A percentile compares a stretch with the other conserved stretches of the same genome.
Conservation (phyloP, 2,888 invertebrate genomes). For the Cynaeus angustus region DNA sequence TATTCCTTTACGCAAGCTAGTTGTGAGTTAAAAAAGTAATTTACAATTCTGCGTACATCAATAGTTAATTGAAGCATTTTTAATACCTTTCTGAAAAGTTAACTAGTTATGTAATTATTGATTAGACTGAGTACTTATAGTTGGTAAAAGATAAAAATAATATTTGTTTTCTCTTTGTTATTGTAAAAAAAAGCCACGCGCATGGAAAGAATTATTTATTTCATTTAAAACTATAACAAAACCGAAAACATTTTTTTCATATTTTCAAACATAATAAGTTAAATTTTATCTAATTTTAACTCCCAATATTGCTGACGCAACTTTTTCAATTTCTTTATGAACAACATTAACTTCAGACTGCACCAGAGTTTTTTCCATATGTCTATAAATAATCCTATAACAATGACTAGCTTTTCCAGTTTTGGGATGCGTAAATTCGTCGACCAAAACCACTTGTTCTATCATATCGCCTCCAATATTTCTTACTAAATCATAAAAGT, state of each 20-base stretch:
- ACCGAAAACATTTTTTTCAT: background rate
- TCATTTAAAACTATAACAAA: constrained; percentile 1
- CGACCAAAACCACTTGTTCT: constrained; percentile 91
- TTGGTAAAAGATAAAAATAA: too few relatives aligned
- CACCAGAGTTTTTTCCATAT: constrained; percentile 91
- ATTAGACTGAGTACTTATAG: too few relatives aligned
- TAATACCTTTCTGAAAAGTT: too few relatives aligned
- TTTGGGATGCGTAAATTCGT: constrained; percentile 91
- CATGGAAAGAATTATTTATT: background rate
- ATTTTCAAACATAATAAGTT: background rate
- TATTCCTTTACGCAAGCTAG: too few relatives aligned
- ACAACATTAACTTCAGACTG: constrained; percentile 90
- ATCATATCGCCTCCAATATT: constrained; percentile 92
- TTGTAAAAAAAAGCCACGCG: too few relatives aligned
- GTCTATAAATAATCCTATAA: constrained; percentile 94
- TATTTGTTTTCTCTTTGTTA: too few relatives aligned
- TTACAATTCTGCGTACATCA: too few relatives aligned
- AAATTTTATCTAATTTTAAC: constrained; percentile 41
- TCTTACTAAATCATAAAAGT: constrained; percentile 94
- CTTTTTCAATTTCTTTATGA: constrained; percentile 83
- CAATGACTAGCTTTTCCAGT: constrained; percentile 88
- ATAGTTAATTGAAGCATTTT: too few relatives aligned
- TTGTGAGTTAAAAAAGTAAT: too few relatives aligned
- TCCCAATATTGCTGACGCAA: constrained; percentile 18
- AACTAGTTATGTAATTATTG: too few relatives aligned